phyloP scores from a whole-genome alignment of 2,888 invertebrate species.

The Gandaritis pyraliata region DNA sequence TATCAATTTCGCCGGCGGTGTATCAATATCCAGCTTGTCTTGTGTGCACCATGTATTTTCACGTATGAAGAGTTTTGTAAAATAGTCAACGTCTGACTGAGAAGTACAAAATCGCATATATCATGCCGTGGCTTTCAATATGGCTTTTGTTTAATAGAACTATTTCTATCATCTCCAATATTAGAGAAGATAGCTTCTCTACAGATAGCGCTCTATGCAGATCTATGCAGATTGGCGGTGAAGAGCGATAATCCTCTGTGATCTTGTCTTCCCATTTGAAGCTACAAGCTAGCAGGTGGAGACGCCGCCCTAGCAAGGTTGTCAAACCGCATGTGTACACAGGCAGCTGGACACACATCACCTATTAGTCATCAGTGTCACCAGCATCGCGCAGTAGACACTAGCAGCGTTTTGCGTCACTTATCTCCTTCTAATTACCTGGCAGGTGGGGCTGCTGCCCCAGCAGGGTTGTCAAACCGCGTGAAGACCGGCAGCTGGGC shows the following conservation, averaged over 20 bases:
- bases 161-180: too few relatives aligned
- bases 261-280: too few relatives aligned
- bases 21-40: constrained; percentile 21
- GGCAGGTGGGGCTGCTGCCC: constrained; percentile 91
- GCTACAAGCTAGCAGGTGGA: too few relatives aligned
- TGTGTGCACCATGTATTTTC: constrained; percentile 22
- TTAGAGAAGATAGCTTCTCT: too few relatives aligned
- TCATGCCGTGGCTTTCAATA: background rate
- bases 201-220: too few relatives aligned
- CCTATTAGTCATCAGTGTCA: too few relatives aligned
- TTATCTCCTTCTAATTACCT: constrained; percentile 58
- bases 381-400: background rate
- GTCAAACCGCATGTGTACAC: too few relatives aligned
- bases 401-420: too few relatives aligned
- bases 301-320: too few relatives aligned
- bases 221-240: too few relatives aligned
- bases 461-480: constrained; percentile 98
- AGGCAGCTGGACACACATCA: too few relatives aligned
- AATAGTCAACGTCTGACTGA: constrained; percentile 2
- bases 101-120: background rate
- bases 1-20: constrained; percentile 30
- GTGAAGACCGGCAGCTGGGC: constrained; percentile 98
- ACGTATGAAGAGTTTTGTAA: constrained; percentile 21
- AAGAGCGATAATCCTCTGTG: too few relatives aligned
- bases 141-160: background rate